Conservation (phyloP, 2,888 invertebrate genomes). For the Calameuta pallipes region DNA sequence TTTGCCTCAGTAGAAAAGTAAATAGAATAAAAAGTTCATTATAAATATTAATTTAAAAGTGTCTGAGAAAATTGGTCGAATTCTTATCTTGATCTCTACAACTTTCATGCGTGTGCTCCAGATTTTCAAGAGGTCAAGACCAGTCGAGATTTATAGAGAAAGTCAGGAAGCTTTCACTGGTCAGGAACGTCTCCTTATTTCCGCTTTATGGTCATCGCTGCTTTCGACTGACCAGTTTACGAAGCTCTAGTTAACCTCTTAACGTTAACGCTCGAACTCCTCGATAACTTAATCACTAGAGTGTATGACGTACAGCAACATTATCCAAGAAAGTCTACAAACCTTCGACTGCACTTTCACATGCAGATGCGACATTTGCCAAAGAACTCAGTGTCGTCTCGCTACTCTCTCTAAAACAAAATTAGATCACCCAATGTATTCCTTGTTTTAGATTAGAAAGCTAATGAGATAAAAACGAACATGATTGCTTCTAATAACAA, state of each 20-base stretch:
- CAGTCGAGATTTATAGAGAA: constrained; percentile 35
- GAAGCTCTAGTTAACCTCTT: background rate
- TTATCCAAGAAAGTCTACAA: constrained; percentile 1
- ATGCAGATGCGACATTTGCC: constrained; percentile 29
- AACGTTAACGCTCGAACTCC: background rate
- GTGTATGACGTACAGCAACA: background rate
- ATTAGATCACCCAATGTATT: background rate
- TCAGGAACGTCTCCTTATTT: constrained; percentile 8
- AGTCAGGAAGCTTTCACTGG: constrained; percentile 46
- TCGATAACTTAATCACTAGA: background rate
- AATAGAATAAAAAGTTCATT: constrained; percentile 3
- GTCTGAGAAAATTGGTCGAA: constrained; percentile 11
- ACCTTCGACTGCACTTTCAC: constrained; percentile 37
- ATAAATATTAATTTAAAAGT: constrained; percentile 10
- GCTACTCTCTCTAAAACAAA: constrained; percentile 43
- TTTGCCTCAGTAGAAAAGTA: constrained; percentile 5
- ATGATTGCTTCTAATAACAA: background rate
- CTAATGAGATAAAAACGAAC: background rate
- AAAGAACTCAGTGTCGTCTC: constrained; percentile 37
- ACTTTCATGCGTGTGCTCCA: constrained; percentile 43
- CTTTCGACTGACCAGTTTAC: background rate
- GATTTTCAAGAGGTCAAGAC: constrained; percentile 33
- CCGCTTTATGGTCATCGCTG: background rate
- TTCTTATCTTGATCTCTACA: constrained; percentile 25
- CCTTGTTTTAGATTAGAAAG: background rate